Percentiles rank a stretch among this genome's conserved stretches.
Evolutionary conservation across 2,113 vertebrate genomes (phyloP).

Genomic region (Apaloderma vittatum): DNA sequence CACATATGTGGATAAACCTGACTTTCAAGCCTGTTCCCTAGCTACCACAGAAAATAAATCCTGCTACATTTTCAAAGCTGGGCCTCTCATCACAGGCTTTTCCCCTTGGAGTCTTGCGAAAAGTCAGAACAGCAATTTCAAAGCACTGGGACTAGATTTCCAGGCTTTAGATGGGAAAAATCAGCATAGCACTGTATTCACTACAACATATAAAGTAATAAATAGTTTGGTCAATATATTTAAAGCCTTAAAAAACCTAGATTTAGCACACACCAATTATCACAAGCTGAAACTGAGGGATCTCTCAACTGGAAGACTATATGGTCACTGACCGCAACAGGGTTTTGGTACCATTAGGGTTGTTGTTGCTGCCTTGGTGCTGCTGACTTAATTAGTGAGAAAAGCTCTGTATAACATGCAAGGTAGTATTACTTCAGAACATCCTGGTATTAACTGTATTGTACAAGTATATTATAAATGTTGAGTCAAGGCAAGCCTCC

Average conservation of each 20-base stretch:
- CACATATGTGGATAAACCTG: not conserved
- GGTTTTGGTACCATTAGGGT: not conserved
- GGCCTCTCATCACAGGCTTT: not conserved
- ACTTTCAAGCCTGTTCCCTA: slow-evolving; percentile 23
- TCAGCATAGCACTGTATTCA: not conserved
- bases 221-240: not conserved
- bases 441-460: not conserved
- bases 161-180: not conserved
- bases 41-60: not conserved
- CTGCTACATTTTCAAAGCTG: not conserved
- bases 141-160: not conserved
- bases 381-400: not conserved
- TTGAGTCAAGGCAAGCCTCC: not conserved
- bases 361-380: not conserved
- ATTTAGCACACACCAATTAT: not conserved
- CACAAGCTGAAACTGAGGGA: not conserved
- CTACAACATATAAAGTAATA: not conserved
- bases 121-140: not conserved
- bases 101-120: not conserved
- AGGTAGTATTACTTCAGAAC: not conserved
- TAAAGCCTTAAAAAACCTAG: not conserved
- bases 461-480: not conserved
- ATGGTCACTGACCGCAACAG: not conserved
- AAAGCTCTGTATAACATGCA: accelerated
- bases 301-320: not conserved